Evolutionary conservation across 1,140 invertebrate species (phyloP).

Genomic region (Steinernema feltiae): DNA sequence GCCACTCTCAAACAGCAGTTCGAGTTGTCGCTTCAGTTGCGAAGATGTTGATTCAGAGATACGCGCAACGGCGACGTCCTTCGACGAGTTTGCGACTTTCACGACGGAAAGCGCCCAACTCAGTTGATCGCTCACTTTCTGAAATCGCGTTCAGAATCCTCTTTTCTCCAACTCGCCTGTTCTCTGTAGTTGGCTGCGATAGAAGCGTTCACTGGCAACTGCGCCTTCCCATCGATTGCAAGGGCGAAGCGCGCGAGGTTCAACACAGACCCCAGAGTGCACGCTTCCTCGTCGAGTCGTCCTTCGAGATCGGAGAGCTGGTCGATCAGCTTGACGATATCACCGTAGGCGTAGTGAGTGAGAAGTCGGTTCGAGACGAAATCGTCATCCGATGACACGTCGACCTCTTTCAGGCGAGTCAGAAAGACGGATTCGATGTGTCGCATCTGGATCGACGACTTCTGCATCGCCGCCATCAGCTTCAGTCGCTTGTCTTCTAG

Average conservation of each 20-base stretch:
- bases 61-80: neutral
- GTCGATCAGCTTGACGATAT: neutral
- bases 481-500: neutral
- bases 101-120: neutral
- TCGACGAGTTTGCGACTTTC: neutral
- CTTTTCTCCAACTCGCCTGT: neutral
- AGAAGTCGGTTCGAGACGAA: neutral
- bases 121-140: constrained; percentile 1
- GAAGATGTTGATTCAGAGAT: neutral
- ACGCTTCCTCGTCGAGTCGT: neutral
- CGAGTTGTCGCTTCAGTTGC: neutral
- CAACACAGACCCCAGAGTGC: neutral
- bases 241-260: neutral
- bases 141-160: neutral
- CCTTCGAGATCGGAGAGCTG: neutral
- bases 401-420: neutral
- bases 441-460: neutral
- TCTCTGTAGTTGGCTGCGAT: neutral
- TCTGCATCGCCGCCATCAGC: neutral
- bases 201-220: neutral
- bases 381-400: constrained; percentile 3
- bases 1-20: neutral
- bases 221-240: neutral
- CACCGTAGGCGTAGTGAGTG: neutral
- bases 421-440: constrained; percentile 2